phyloP scores from a whole-genome alignment of 2,113 vertebrate genomes.

The Bos indicus region DNA sequence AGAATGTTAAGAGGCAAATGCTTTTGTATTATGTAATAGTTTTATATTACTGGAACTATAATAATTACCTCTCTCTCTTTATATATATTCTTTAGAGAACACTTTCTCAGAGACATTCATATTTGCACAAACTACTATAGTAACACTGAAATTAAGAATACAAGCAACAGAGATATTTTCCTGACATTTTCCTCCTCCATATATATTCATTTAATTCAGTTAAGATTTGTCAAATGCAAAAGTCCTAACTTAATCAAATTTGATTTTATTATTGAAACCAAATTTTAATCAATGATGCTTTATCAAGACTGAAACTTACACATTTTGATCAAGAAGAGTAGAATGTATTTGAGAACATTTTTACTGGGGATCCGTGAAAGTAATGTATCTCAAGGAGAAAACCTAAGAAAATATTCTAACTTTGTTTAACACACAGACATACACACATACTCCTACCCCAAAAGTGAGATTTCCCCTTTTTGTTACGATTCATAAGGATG shows the following conservation, averaged over 20 bases:
- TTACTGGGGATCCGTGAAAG: not conserved
- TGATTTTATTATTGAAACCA: not conserved
- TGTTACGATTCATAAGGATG: not conserved
- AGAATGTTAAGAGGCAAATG: not conserved
- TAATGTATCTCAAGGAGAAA: not conserved
- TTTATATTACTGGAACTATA: not conserved
- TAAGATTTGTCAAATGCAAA: not conserved
- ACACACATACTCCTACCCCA: not conserved
- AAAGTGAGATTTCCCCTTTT: not conserved
- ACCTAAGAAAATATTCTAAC: not conserved
- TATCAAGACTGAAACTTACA: not conserved
- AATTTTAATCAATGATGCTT: constrained; percentile 28
- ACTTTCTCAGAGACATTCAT: not conserved
- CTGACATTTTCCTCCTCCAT: not conserved
- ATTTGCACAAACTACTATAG: not conserved
- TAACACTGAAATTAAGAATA: not conserved
- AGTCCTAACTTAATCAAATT: not conserved
- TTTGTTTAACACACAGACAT: not conserved
- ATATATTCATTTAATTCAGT: not conserved
- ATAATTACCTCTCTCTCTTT: not conserved
- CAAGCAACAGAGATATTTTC: not conserved
- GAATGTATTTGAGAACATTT: not conserved
- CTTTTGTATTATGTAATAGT: not conserved
- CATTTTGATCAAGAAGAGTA: not conserved
- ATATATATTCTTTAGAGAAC: not conserved